Conservation (phyloP, 1,140 invertebrate species). For the Dendrolimus punctatus region DNA sequence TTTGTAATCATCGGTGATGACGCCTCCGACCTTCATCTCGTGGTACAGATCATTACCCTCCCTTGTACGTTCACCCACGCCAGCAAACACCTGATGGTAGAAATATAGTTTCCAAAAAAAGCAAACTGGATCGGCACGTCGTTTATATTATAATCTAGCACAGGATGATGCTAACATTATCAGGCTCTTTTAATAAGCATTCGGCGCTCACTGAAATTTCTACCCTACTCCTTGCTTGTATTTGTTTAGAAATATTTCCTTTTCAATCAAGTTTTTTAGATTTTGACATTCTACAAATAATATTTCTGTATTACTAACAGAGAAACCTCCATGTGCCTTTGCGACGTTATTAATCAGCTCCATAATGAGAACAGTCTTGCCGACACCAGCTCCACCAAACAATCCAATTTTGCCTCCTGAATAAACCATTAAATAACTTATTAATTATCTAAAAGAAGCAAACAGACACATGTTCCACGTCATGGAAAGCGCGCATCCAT, state of each 20-base stretch:
- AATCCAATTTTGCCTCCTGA: slow-evolving; percentile 98
- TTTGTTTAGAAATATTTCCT: no score
- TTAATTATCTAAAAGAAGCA: neutral
- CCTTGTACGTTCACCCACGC: slow-evolving; percentile 97
- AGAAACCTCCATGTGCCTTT: slow-evolving; percentile 99
- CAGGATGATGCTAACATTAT: no score
- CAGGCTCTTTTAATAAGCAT: no score
- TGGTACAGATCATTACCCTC: slow-evolving; percentile 99
- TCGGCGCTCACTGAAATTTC: no score
- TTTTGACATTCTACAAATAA: no score
- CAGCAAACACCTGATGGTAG: slow-evolving; percentile 89
- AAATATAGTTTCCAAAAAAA: neutral
- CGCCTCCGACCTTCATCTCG: slow-evolving; percentile 99
- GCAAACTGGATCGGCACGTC: no score
- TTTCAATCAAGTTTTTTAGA: no score
- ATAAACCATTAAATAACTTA: neutral
- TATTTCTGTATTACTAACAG: slow-evolving; percentile 78
- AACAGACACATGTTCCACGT: neutral
- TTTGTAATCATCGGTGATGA: slow-evolving; percentile 93
- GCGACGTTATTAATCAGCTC: slow-evolving; percentile 99
- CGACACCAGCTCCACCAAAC: slow-evolving; percentile 99
- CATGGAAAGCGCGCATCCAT: neutral
- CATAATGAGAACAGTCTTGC: slow-evolving; percentile 99
- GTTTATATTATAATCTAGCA: no score
- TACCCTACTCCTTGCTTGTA: no score